Evolutionary conservation across 2,888 invertebrate genomes (phyloP).

Genomic region (Mechanitis messenoides): DNA sequence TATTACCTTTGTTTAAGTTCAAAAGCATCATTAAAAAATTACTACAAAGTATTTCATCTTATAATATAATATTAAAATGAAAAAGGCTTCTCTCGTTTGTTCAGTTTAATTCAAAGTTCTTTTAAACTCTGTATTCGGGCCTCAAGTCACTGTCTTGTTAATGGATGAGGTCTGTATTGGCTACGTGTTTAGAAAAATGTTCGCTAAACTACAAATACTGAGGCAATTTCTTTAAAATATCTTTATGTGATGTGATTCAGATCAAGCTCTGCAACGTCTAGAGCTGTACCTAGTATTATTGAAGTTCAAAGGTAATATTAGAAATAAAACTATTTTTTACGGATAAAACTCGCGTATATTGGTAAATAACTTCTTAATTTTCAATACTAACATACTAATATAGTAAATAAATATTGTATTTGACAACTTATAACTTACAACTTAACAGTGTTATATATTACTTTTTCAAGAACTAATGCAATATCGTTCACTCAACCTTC

Average conservation of each 20-base stretch:
- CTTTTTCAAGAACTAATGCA: not conserved
- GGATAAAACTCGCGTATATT: too few relatives aligned
- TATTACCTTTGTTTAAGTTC: not conserved
- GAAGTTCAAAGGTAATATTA: too few relatives aligned
- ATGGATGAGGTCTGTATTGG: constrained; percentile 11
- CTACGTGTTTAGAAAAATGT: constrained; percentile 12
- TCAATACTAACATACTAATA: too few relatives aligned
- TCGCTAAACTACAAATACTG: not conserved
- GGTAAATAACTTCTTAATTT: too few relatives aligned
- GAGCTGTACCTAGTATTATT: too few relatives aligned
- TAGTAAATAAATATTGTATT: too few relatives aligned
- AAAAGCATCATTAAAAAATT: not conserved
- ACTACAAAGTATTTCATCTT: not conserved
- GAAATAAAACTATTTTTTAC: too few relatives aligned
- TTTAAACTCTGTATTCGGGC: constrained; percentile 7
- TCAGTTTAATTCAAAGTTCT: constrained; percentile 7
- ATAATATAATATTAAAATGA: not conserved
- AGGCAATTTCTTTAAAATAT: not conserved
- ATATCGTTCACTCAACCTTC: not conserved
- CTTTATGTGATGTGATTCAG: not conserved
- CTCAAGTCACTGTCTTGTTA: constrained; percentile 14
- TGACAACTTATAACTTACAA: too few relatives aligned
- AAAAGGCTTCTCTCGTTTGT: constrained; percentile 6
- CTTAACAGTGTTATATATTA: too few relatives aligned
- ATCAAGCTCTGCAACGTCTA: too few relatives aligned